Evolutionary conservation across 2,113 vertebrate genomes (phyloP), one percentile per base, ranked within the genome.

Genomic region (Orientallactaga bullata): DNA sequence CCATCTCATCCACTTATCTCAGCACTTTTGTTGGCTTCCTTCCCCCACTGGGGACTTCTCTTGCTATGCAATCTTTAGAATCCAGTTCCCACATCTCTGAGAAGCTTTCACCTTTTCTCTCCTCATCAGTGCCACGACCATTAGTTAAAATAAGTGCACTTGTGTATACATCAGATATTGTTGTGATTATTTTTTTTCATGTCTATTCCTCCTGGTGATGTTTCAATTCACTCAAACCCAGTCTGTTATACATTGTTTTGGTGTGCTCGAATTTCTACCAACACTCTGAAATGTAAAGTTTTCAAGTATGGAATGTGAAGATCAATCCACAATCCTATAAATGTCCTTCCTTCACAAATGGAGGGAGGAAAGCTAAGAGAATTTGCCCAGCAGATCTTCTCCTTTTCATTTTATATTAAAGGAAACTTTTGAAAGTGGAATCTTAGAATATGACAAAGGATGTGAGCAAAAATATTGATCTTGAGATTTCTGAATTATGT

Each of bases 401-500:
- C 42, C 42, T 47, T 47, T 8, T 47, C 71, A 51, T 47, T 47
- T 47, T 47, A 47, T 47, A 6, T 8, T 47, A 92, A 78, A 78
- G n/a, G 74, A 93, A 87, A 80, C 16, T 4, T 37, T 89, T 47
- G 63, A 63, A 69, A 42, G 77, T 21, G 11, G 42, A 93, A 78
- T 7, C 65, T 10, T 86, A 6, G 24, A 93, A 94, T 26, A 80
- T 20, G 21, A 93, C 37, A 71, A 90, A 79, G 85, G 68, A 24
- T 8, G 66, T 24, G 83, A 89, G 32, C 28, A 74, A 90, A 85
- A 81, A n/a, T 78, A 47, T 55, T 30, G 16, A n/a, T 88, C 24
- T 78, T 63, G 28, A 88, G 17, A 89, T 66, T 92, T 90, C 47
- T 94, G 68, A 81, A 58, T 95, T 42, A n/a, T 94, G 5, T 85